Evolutionary conservation across 2,113 vertebrate species (phyloP).

Genomic region (Perca schrenkii): DNA sequence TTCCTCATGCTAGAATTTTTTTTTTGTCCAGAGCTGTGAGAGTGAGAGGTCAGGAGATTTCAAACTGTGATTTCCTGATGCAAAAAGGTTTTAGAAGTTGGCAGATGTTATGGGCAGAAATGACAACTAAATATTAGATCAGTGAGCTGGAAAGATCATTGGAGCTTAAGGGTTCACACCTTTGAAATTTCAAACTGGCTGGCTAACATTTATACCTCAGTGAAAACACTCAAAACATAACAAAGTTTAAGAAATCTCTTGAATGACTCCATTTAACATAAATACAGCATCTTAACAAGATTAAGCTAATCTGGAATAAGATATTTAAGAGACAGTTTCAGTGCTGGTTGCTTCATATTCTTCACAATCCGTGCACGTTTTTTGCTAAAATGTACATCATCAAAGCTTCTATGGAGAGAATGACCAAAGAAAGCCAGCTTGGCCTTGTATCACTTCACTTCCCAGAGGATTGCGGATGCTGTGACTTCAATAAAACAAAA

Average conservation of each 20-base stretch:
- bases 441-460: slow-evolving; percentile 7
- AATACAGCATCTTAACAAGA: neutral
- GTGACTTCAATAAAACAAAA: neutral
- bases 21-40: slow-evolving; percentile 3
- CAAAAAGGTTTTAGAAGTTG: slow-evolving; percentile 21
- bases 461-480: slow-evolving; percentile 13
- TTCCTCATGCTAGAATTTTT: neutral
- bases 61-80: slow-evolving; percentile 24
- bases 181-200: slow-evolving; percentile 30
- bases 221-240: slow-evolving; percentile 13
- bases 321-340: neutral
- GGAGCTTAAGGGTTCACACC: slow-evolving; percentile 18
- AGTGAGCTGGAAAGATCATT: slow-evolving; percentile 39
- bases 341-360: neutral
- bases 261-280: neutral
- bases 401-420: neutral
- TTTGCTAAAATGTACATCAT: neutral
- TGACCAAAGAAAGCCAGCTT: neutral
- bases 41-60: slow-evolving; percentile 14
- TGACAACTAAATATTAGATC: slow-evolving; percentile 34
- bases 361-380: neutral
- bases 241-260: neutral
- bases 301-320: neutral
- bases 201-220: slow-evolving; percentile 6
- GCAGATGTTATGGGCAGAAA: slow-evolving; percentile 3